Evolutionary conservation across 2,113 vertebrate genomes (phyloP).

Genomic region (Albula goreensis): DNA sequence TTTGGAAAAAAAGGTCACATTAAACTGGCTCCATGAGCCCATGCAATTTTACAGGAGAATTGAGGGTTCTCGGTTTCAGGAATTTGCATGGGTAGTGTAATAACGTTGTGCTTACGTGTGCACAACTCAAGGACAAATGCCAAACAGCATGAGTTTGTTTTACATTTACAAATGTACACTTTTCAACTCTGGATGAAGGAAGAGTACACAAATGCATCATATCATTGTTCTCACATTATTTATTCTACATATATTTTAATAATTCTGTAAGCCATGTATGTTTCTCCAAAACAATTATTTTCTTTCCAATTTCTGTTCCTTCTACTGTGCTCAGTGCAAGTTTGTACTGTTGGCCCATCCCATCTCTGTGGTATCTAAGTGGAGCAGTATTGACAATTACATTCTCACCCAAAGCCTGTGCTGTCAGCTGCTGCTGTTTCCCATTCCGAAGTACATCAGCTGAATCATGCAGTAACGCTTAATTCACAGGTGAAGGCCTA

Average conservation of each 20-base stretch:
- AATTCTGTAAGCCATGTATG: not conserved
- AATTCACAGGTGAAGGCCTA: too few relatives aligned
- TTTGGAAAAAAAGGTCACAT: conserved; percentile 70
- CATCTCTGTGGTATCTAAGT: too few relatives aligned
- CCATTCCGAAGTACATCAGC: too few relatives aligned
- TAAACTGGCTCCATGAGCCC: conserved; percentile 42
- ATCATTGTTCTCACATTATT: not conserved
- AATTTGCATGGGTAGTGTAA: not conserved
- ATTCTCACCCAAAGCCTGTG: too few relatives aligned
- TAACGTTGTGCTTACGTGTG: not conserved
- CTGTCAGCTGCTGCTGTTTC: too few relatives aligned
- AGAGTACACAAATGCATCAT: not conserved
- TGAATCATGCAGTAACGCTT: too few relatives aligned
- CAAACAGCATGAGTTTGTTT: not conserved
- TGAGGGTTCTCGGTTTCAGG: conserved; percentile 56
- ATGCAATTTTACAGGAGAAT: conserved; percentile 51
- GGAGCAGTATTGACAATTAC: too few relatives aligned
- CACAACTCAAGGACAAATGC: not conserved
- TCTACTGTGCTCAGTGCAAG: not conserved
- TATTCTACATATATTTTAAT: not conserved
- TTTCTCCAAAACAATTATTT: not conserved
- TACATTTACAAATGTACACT: not conserved
- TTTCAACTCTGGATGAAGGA: not conserved
- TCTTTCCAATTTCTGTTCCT: not conserved
- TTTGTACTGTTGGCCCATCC: too few relatives aligned